Base-by-base conservation (phyloP, 2,797 vertebrate genomes). In the Pipistrellus pygmaeus region DNA sequence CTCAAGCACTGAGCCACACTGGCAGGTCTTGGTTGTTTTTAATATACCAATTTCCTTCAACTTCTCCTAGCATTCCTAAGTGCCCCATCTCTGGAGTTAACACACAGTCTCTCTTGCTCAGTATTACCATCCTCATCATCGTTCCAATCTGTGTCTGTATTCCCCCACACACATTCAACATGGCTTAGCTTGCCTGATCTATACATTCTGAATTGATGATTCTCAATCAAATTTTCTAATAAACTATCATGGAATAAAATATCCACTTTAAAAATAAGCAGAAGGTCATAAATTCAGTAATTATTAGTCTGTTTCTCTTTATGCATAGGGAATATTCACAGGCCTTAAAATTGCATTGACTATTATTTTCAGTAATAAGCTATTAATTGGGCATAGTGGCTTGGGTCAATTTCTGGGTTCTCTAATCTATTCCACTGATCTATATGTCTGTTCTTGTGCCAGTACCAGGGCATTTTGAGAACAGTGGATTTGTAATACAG, bases 61-160 rank as follows among this genome's bases (percentile, higher is more conserved):
- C n/a, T n/a, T 35, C 41, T 17, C 0, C 30, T 3, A 2, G 2
- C 7, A 2, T 6, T 15, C n/a, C 27, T 7, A 13, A 35, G 76
- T 5, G 57, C 7, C 15, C 46, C 20, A 6, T 8, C 57, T 17
- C 30, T 3, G 30, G n/a, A 85, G 32, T 3, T 6, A 35, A 10
- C 8, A 1, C 13, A 1, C 20, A 6, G 18, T 13, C 68, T n/a
- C 17, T 32, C 71, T 6, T 0, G 12, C 30, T 30, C 21, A 3
- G 7, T 2, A 3, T 14, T 17, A 6, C 1, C n/a, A 27, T 4
- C 23, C 3, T 11, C 2, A 5, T 3, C 13, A 17, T 2, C 4
- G 0, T 20, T 17, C 44, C n/a, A 1, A 1, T 5, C 13, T 1
- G 8, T 0, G 0, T 48, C 25, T 27, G 11, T 46, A 10, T 11